phyloP scores from a whole-genome alignment of 2,888 invertebrate genomes.

The Eupithecia inturbata region DNA sequence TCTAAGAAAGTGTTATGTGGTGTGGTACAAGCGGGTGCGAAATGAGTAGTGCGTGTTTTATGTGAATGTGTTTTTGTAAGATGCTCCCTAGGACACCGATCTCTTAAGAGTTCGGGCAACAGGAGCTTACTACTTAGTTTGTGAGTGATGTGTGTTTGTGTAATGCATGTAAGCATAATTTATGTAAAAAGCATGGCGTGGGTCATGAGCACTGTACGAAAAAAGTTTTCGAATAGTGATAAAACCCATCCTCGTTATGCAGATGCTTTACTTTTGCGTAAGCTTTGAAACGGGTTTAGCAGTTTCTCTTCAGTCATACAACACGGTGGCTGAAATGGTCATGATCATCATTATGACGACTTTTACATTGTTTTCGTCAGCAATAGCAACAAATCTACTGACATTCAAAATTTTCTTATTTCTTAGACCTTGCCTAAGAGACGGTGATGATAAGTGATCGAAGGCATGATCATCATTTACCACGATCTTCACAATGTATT shows the following conservation, averaged over 20 bases:
- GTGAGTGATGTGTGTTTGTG: too few relatives aligned
- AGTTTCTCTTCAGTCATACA: not conserved
- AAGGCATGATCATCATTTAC: not conserved
- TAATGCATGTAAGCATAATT: too few relatives aligned
- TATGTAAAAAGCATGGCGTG: too few relatives aligned
- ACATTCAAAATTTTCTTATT: not conserved
- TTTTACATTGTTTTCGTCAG: not conserved
- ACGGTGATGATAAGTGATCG: not conserved
- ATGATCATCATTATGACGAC: not conserved
- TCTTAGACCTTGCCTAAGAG: too few relatives aligned
- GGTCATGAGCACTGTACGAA: not conserved
- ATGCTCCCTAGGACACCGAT: too few relatives aligned
- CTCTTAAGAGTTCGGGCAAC: too few relatives aligned
- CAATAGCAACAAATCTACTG: not conserved
- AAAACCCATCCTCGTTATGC: not conserved
- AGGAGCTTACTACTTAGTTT: too few relatives aligned
- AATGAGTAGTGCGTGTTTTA: too few relatives aligned
- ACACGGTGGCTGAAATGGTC: not conserved
- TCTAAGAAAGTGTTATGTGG: too few relatives aligned
- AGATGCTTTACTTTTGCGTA: not conserved
- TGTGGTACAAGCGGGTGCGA: too few relatives aligned
- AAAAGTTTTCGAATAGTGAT: not conserved
- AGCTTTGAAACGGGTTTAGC: not conserved
- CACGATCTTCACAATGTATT: not conserved
- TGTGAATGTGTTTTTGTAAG: too few relatives aligned